Percentiles rank a stretch among this genome's conserved stretches.
Evolutionary conservation across 2,888 invertebrate species (phyloP).

Genomic region (Yponomeuta cagnagella): DNA sequence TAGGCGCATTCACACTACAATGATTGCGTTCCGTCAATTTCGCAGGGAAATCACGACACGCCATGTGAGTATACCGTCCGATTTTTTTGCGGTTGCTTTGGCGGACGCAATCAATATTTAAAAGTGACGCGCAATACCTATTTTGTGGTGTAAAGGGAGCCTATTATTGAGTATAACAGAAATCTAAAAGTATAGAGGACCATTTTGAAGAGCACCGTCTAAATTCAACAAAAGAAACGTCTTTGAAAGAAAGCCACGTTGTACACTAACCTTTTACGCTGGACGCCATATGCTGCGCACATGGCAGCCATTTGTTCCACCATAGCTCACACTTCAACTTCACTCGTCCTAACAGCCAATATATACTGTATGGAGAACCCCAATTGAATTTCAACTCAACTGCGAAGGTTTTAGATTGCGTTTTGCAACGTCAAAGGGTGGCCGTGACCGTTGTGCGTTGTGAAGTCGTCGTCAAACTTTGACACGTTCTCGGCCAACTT

Average conservation of each 20-base stretch:
- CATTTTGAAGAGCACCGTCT: background rate
- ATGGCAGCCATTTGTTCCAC: background rate
- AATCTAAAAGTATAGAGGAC: too few relatives aligned
- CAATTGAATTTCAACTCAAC: constrained; percentile 31
- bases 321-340: constrained; percentile 17
- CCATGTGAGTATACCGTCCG: too few relatives aligned
- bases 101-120: too few relatives aligned
- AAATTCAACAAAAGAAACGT: background rate
- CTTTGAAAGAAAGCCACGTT: constrained; percentile 5
- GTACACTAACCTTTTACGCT: constrained; percentile 8
- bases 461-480: constrained; percentile 54
- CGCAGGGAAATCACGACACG: too few relatives aligned
- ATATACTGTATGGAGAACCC: constrained; percentile 44
- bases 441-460: constrained; percentile 65
- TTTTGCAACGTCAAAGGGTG: constrained; percentile 65
- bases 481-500: constrained; percentile 28
- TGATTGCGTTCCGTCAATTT: too few relatives aligned
- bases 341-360: constrained; percentile 41
- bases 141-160: too few relatives aligned
- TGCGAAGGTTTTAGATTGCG: constrained; percentile 45
- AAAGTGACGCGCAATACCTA: too few relatives aligned
- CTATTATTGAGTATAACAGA: too few relatives aligned
- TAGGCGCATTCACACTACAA: too few relatives aligned
- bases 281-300: background rate
- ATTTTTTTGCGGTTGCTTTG: too few relatives aligned